Conservation (phyloP, 2,797 vertebrate genomes). For the Zenarchopterus dispar region DNA sequence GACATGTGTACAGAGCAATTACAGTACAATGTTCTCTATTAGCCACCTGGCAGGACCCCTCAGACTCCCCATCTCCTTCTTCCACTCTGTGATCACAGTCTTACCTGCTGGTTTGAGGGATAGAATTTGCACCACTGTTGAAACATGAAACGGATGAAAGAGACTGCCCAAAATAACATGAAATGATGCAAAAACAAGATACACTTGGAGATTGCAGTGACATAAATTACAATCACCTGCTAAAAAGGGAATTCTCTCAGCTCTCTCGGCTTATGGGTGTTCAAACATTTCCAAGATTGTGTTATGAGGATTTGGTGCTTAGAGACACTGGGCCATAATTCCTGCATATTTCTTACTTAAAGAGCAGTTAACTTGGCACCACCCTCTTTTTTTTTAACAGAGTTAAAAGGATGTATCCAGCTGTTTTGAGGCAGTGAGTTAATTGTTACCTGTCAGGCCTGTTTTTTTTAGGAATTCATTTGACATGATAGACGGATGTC, state of each 20-base stretch:
- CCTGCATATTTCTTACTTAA: slow-evolving; percentile 68
- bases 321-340: slow-evolving; percentile 56
- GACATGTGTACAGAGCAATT: slow-evolving; percentile 54
- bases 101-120: slow-evolving; percentile 56
- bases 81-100: slow-evolving; percentile 56
- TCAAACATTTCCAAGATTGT: slow-evolving; percentile 17
- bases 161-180: neutral
- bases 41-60: slow-evolving; percentile 64
- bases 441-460: slow-evolving; percentile 62
- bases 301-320: slow-evolving; percentile 35
- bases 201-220: no score
- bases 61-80: slow-evolving; percentile 59
- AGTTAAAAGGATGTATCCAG: slow-evolving; percentile 72
- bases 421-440: slow-evolving; percentile 67
- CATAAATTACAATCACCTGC: no score
- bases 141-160: slow-evolving; percentile 22
- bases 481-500: no score
- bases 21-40: slow-evolving; percentile 58
- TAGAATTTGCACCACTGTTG: slow-evolving; percentile 44
- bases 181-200: no score
- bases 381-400: slow-evolving; percentile 40
- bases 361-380: slow-evolving; percentile 51
- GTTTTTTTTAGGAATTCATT: slow-evolving; percentile 55
- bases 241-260: no score
- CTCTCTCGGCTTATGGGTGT: neutral